Evolutionary conservation across 2,113 vertebrate genomes (phyloP).

Genomic region (Cettia cetti): DNA sequence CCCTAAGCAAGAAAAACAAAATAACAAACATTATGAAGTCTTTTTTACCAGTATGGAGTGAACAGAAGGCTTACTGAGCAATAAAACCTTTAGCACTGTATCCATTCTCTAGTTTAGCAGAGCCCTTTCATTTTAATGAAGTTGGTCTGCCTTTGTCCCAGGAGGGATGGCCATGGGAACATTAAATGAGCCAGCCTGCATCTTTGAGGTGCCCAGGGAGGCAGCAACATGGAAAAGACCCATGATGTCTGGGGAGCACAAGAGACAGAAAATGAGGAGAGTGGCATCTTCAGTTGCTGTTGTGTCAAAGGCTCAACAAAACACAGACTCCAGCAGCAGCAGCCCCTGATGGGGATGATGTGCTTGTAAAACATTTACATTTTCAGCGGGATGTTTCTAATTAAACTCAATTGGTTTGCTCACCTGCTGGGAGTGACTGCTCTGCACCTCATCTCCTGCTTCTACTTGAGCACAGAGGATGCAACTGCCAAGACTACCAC

Average conservation of each 20-base stretch:
- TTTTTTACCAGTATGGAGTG: background rate
- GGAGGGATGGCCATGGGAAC: background rate
- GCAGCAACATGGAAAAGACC: background rate
- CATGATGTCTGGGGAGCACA: background rate
- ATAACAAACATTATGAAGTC: background rate
- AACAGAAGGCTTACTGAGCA: background rate
- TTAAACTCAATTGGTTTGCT: conserved; percentile 25
- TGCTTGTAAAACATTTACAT: conserved; percentile 21
- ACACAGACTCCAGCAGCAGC: background rate
- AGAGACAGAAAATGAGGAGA: background rate
- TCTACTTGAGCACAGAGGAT: background rate
- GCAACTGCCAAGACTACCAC: background rate
- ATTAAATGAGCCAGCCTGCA: background rate
- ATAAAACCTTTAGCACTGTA: background rate
- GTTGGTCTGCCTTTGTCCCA: background rate
- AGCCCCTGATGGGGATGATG: background rate
- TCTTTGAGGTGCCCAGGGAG: background rate
- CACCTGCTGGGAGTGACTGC: conserved; percentile 28
- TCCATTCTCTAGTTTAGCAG: background rate
- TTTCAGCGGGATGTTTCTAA: conserved; percentile 52
- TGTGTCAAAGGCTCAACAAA: background rate
- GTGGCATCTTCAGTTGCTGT: background rate
- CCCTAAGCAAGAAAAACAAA: background rate
- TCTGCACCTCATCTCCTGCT: background rate
- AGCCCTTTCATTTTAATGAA: background rate